Conservation (phyloP, 2,888 invertebrate genomes). For the Pristionchus mayeri region DNA sequence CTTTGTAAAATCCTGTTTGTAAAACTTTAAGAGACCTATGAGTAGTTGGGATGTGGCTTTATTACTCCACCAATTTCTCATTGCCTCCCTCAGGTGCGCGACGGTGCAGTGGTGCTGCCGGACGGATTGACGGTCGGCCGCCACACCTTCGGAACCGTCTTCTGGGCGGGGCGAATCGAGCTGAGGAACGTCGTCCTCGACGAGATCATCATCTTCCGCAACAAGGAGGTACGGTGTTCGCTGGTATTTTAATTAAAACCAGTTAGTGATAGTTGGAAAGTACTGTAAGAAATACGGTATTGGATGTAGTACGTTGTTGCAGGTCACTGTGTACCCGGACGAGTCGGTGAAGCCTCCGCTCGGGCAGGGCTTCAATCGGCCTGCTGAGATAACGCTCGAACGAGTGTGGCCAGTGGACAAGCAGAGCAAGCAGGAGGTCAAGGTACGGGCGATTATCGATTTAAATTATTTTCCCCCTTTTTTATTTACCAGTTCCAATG, state of each 20-base stretch:
- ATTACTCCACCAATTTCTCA: too few species aligned
- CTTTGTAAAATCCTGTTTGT: too few species aligned
- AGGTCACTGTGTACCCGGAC: conserved; percentile 90
- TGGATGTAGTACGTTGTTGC: neutral
- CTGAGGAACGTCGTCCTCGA: conserved; percentile 60
- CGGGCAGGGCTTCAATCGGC: conserved; percentile 90
- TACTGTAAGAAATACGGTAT: neutral
- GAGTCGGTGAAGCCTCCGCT: conserved; percentile 91
- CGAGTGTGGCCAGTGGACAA: conserved; percentile 94
- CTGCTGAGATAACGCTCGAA: conserved; percentile 84
- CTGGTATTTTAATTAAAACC: too few species aligned
- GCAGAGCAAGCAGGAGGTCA: conserved; percentile 86
- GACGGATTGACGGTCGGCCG: conserved; percentile 79
- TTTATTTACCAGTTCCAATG: too few species aligned
- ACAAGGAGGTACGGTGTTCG: conserved; percentile 88
- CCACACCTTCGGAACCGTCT: conserved; percentile 78
- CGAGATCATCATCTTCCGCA: conserved; percentile 83
- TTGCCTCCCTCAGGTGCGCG: conserved; percentile 48
- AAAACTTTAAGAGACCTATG: too few species aligned
- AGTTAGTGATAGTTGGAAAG: too few species aligned
- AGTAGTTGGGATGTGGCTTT: too few species aligned
- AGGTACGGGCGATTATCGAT: conserved; percentile 78
- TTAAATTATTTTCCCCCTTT: too few species aligned
- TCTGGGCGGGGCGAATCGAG: conserved; percentile 77
- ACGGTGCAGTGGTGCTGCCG: conserved; percentile 56